Conservation (phyloP, 2,113 vertebrate genomes). For the Urocynchramus pylzowi region DNA sequence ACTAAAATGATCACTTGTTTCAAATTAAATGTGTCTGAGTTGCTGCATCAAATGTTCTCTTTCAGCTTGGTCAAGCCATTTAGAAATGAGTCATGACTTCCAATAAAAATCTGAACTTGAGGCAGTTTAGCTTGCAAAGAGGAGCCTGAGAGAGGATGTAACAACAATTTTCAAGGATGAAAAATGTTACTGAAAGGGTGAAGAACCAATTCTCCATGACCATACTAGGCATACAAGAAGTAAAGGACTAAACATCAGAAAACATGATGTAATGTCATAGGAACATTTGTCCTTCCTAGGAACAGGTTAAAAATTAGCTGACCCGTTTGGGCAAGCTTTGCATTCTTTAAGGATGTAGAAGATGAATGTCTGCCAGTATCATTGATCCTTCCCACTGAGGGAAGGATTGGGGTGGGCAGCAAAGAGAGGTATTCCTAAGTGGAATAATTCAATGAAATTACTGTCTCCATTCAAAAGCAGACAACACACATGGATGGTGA, state of each 20-base stretch:
- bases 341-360: not conserved
- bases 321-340: not conserved
- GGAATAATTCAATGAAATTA: not conserved
- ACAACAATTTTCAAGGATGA: not conserved
- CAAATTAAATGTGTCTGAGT: not conserved
- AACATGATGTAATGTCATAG: not conserved
- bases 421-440: not conserved
- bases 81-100: not conserved
- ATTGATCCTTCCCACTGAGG: not conserved
- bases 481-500: not conserved
- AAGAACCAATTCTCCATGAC: not conserved
- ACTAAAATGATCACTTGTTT: not conserved
- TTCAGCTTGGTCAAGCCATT: not conserved
- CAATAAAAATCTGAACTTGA: not conserved
- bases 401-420: not conserved
- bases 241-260: not conserved
- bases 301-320: not conserved
- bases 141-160: not conserved
- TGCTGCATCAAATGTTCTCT: not conserved
- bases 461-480: not conserved
- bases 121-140: not conserved
- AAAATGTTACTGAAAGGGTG: not conserved
- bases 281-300: not conserved
- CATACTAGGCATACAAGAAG: not conserved
- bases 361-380: not conserved